phyloP scores from a whole-genome alignment of 2,797 vertebrate species.

The Buceros bicornis region DNA sequence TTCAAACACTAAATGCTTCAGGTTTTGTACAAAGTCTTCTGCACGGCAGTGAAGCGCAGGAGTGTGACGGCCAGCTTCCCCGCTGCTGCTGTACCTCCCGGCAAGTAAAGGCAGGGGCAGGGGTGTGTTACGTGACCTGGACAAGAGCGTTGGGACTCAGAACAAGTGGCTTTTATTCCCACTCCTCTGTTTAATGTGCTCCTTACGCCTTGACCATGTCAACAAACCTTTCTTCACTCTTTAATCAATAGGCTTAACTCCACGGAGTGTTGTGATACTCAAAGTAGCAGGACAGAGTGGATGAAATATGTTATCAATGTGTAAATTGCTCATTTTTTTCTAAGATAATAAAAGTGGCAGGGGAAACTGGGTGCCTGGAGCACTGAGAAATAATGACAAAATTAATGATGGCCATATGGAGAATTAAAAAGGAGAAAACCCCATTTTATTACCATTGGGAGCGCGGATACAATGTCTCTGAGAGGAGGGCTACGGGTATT shows the following conservation, averaged over 20 bases:
- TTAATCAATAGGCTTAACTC: neutral
- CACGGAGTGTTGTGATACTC: neutral
- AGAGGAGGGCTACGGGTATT: neutral
- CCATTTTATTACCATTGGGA: neutral
- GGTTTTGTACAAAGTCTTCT: neutral
- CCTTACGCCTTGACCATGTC: neutral
- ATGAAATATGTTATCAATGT: neutral
- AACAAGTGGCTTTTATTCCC: neutral
- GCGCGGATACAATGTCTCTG: rapidly evolving
- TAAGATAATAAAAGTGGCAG: neutral
- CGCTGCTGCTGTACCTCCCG: neutral
- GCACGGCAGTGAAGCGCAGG: neutral
- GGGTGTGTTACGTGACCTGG: neutral
- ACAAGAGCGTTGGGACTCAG: rapidly evolving
- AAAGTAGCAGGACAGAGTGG: neutral
- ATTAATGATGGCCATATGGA: neutral
- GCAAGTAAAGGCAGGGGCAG: neutral
- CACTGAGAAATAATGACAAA: neutral
- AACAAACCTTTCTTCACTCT: conserved; percentile 42
- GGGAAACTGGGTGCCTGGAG: neutral
- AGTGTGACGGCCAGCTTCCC: neutral
- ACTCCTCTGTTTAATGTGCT: neutral
- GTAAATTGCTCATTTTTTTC: neutral
- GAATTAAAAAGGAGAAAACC: neutral
- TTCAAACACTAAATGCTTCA: neutral